Evolutionary conservation across 2,113 vertebrate genomes (phyloP), one percentile per base, ranked within the genome.

Genomic region (Caracal caracal): DNA sequence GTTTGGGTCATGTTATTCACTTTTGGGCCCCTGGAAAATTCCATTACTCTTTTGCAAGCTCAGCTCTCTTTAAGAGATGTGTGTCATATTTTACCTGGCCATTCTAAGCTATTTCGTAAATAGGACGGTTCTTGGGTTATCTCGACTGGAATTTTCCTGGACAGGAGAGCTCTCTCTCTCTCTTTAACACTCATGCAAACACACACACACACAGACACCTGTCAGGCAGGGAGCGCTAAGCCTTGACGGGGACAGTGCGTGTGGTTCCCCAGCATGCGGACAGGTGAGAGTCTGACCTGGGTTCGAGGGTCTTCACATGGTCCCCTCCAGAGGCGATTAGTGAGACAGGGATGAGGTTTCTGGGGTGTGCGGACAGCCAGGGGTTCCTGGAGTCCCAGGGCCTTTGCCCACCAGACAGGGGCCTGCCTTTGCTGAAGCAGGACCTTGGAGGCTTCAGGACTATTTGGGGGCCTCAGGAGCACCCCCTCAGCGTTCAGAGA

Each of bases 1-100:
- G 73, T 75, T 84, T 12, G 63, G 93, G 80, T 83, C 84, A 17
- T 59, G 53, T 40, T 53, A 40, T 70, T 88, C 93, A 83, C 70
- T 92, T 79, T 17, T 10, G 49, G 76, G 89, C 53, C 76, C 89
- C 96, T 88, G 80, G 70, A 94, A 84, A 75, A 95, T 90, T 94
- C 94, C 94, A 78, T 88, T 13, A 76, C 43, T 59, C 81, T 65
- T 84, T 63, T 53, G 75, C 80, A 75, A 84, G 61, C 75, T 70
- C 88, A 59, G 40, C 22, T 83, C 76, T 51, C 3, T 49, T 16
- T 30, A 7, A 51, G 92, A 59, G 47, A 33, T 13, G 10, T 17
- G 15, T 28, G 10, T 86, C 35, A 4, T n/a, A 43, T 68, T 86
- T 95, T 63, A 63, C 40, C 84, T 65, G 83, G 63, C n/a, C 47